Evolutionary conservation across 2,113 vertebrate species (phyloP).

Genomic region (Strix aluco): DNA sequence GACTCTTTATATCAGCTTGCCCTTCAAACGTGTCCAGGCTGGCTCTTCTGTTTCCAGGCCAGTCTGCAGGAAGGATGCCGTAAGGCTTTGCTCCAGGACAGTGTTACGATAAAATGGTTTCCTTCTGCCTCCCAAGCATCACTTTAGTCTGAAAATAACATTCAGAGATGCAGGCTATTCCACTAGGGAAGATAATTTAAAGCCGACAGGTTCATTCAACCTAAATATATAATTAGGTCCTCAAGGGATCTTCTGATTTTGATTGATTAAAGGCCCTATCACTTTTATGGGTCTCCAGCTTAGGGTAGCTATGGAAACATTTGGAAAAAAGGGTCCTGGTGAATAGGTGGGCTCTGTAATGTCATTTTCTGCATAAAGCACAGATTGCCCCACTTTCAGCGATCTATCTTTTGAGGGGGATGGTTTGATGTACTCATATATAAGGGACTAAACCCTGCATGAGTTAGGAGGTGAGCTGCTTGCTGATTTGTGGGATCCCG

Average conservation of each 20-base stretch:
- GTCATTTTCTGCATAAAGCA: background rate
- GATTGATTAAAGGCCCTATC: background rate
- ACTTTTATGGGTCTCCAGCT: background rate
- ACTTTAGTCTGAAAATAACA: background rate
- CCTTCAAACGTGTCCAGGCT: background rate
- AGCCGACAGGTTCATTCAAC: background rate
- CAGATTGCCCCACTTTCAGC: background rate
- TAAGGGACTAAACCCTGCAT: background rate
- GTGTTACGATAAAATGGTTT: rapidly evolving
- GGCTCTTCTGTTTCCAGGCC: background rate
- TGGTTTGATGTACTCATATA: background rate
- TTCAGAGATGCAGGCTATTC: background rate
- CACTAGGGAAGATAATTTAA: background rate
- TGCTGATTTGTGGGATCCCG: background rate
- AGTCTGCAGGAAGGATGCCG: background rate
- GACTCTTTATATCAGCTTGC: background rate
- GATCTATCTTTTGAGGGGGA: background rate
- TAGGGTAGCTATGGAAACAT: background rate
- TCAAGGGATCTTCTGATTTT: background rate
- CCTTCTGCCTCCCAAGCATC: background rate
- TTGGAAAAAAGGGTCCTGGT: background rate
- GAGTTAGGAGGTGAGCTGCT: background rate
- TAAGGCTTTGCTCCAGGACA: background rate
- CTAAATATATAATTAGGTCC: background rate
- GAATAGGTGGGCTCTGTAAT: background rate